Evolutionary conservation across 2,113 vertebrate species (phyloP).

Genomic region (Sylvietta virens): DNA sequence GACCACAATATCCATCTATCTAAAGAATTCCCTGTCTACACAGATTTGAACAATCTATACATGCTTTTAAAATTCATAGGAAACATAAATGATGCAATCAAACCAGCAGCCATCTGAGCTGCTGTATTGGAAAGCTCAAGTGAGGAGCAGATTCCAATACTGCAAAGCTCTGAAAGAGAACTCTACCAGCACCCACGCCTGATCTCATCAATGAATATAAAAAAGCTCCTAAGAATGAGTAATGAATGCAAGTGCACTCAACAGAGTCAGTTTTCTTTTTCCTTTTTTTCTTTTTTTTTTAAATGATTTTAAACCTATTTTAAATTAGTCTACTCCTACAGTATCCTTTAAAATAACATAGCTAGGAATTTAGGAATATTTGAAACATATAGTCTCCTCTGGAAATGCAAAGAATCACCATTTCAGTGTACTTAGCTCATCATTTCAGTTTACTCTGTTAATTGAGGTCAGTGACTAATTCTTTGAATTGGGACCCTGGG

Average conservation of each 20-base stretch:
- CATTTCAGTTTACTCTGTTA: background rate
- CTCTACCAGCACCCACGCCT: background rate
- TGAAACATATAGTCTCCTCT: background rate
- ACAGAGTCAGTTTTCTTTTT: background rate
- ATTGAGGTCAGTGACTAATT: conserved; percentile 25
- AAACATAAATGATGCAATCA: background rate
- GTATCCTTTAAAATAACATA: background rate
- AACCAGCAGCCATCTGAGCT: background rate
- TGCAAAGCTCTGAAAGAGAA: background rate
- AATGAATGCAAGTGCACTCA: conserved; percentile 12
- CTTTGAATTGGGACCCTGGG: background rate
- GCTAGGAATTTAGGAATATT: background rate
- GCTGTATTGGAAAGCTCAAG: background rate
- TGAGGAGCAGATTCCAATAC: conserved; percentile 6
- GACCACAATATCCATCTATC: background rate
- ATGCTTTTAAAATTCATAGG: background rate
- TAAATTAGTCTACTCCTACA: background rate
- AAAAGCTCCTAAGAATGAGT: conserved; percentile 20
- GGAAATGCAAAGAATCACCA: background rate
- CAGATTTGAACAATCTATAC: background rate
- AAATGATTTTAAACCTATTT: background rate
- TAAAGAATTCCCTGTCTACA: background rate
- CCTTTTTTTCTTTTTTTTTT: too few species aligned
- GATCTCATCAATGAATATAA: conserved; percentile 33
- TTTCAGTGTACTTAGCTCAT: background rate